Percentiles rank a stretch among this genome's conserved stretches.
These are phyloP conservation scores for Lithosia quadra DNA, from an alignment of 2,888 invertebrate species.

Conservation along the genomic window DNA sequence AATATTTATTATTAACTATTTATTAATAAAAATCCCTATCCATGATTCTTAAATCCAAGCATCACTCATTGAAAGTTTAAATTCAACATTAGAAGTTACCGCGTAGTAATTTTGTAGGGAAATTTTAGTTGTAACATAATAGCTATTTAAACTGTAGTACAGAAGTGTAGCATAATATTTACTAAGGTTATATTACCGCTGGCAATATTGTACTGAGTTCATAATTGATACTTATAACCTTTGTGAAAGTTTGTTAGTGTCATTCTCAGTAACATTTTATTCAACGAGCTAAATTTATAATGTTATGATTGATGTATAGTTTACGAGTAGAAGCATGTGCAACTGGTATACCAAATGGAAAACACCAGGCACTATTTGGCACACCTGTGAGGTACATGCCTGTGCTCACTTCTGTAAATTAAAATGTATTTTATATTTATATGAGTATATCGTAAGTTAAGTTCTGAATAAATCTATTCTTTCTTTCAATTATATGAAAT, in stretches of 20 bases:
- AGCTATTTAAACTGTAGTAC: conserved; percentile 38
- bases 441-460: too few relatives aligned
- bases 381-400: too few relatives aligned
- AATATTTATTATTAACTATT: too few relatives aligned
- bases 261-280: background rate
- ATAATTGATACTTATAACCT: conserved; percentile 9
- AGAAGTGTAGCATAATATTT: conserved; percentile 31
- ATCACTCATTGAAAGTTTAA: conserved; percentile 43
- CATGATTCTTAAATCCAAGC: conserved; percentile 19
- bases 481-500: too few relatives aligned
- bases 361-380: too few relatives aligned
- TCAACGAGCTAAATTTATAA: too few relatives aligned
- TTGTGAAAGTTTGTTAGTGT: conserved; percentile 12
- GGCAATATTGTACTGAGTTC: conserved; percentile 13
- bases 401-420: too few relatives aligned
- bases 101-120: conserved; percentile 38
- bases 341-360: too few relatives aligned
- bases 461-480: too few relatives aligned
- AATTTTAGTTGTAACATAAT: conserved; percentile 41
- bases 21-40: conserved; percentile 22
- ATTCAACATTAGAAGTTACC: conserved; percentile 45
- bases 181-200: conserved; percentile 26
- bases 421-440: too few relatives aligned
- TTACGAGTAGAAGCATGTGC: too few relatives aligned
- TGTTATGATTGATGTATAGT: too few relatives aligned